phyloP scores from a whole-genome alignment of 2,113 vertebrate genomes.

The Mormoops blainvillei region DNA sequence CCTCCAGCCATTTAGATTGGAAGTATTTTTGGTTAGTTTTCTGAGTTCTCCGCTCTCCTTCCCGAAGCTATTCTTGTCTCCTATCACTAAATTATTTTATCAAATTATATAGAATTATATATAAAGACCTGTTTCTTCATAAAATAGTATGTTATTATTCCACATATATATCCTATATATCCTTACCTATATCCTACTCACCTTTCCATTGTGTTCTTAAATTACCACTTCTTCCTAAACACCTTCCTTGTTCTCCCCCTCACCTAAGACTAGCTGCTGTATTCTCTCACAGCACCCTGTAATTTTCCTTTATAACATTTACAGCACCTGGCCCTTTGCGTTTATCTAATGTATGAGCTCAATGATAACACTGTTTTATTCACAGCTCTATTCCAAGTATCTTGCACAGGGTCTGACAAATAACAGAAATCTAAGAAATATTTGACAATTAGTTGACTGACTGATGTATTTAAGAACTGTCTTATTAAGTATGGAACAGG shows the following conservation, averaged over 20 bases:
- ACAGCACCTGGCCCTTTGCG: background rate
- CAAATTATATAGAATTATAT: background rate
- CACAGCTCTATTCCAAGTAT: constrained; percentile 33
- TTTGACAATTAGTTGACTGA: background rate
- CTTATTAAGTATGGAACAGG: background rate
- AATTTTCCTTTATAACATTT: background rate
- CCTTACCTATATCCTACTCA: background rate
- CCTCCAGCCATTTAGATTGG: background rate
- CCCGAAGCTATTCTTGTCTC: background rate
- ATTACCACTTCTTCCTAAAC: background rate
- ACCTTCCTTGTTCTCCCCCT: background rate
- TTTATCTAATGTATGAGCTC: background rate
- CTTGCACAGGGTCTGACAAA: background rate
- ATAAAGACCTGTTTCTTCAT: background rate
- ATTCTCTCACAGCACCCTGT: background rate
- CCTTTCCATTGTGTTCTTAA: background rate
- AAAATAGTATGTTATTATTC: background rate
- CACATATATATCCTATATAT: background rate
- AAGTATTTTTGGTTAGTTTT: background rate
- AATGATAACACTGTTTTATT: background rate
- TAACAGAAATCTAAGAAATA: constrained; percentile 23
- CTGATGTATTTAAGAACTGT: background rate
- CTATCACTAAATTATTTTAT: background rate
- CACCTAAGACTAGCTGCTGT: background rate
- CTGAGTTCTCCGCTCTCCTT: background rate